Base-by-base conservation (phyloP, 2,113 vertebrate genomes). In the Tachysurus vachellii region DNA sequence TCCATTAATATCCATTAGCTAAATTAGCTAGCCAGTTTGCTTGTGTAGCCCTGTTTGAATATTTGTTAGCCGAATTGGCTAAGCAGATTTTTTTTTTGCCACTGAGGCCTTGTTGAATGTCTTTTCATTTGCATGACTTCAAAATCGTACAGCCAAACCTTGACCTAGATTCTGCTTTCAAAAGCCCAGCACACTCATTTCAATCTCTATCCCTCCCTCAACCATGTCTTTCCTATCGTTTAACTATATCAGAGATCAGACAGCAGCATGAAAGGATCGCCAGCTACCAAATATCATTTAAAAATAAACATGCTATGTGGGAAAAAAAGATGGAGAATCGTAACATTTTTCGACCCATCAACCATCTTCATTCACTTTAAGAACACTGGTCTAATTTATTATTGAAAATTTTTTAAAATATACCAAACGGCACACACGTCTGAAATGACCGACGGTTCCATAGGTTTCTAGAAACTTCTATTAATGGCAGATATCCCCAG, bases 91-190 rank as follows among this genome's bases (percentile, higher is more conserved):
- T 53, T 44, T 44, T 11, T 23, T 75, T 75, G 8, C 2, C 50
- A 8, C 53, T 73, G 26, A 4, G 23, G 42, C 64, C 31, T 56
- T 64, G 26, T n/a, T n/a, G 50, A 66, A 3, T 54, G 85, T 81
- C 66, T 23, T 59, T 36, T 64, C 47, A 28, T 53, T 19, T 42
- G 71, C 47, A 21, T 77, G 50, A 42, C 50, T 3, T 77, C 73
- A 62, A 36, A 23, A 56, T 70, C 66, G 80, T 44, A 11, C 53
- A 31, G 36, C 26, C 26, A 87, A 93, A 92, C 93, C 91, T 89
- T 94, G 94, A 94, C 94, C 92, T 92, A 95, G 93, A 94, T 93
- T 93, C 90, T 86, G 88, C 89, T 91, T 91, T 90, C 86, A 86
- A 91, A 85, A 93, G 90, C 88, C 88, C 89, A 92, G 91, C 91